phyloP scores from a whole-genome alignment of 2,113 vertebrate species.

The Rhabdornis inornatus region DNA sequence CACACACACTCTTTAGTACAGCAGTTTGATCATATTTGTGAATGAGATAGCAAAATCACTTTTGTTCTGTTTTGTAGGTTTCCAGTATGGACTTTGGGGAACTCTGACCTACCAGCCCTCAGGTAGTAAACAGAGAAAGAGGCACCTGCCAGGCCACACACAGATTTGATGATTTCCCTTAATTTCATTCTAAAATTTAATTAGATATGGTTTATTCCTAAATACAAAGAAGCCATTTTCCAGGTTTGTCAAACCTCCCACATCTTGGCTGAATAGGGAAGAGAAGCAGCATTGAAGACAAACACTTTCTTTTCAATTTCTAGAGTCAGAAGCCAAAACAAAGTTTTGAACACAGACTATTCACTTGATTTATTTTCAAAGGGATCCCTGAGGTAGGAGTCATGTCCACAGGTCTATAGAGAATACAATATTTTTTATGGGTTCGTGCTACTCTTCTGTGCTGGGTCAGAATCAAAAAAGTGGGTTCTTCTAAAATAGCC shows the following conservation, averaged over 20 bases:
- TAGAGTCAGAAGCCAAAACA: background rate
- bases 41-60: background rate
- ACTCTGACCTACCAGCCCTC: background rate
- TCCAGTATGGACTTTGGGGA: background rate
- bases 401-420: background rate
- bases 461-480: background rate
- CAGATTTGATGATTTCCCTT: background rate
- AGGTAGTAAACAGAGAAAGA: background rate
- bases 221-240: background rate
- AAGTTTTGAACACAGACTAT: background rate
- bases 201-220: background rate
- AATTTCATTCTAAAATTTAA: background rate
- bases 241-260: background rate
- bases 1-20: background rate
- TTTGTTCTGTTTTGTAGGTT: background rate
- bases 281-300: background rate
- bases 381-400: background rate
- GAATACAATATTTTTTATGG: background rate
- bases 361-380: background rate
- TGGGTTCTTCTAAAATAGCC: background rate
- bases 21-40: background rate
- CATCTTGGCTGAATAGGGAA: background rate
- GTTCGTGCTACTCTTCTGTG: accelerated
- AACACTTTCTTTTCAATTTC: background rate
- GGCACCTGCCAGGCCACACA: background rate